Base-by-base conservation (phyloP, 2,888 invertebrate genomes). In the Rhingia campestris region DNA sequence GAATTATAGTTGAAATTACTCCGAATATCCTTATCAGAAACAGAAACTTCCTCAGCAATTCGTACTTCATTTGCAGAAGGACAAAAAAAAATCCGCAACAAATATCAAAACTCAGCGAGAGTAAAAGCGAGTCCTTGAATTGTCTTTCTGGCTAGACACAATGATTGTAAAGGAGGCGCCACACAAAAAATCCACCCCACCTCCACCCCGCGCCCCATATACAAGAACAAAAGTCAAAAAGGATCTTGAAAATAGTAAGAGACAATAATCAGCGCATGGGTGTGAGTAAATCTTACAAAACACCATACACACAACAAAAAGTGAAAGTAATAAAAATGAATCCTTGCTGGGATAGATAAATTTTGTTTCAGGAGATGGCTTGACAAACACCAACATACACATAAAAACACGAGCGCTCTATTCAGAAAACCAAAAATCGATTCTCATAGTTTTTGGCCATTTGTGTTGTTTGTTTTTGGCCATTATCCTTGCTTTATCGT, bases 401-500 rank as follows among this genome's bases (percentile, higher is more conserved):
- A 39, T 10, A 49, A 7, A 14, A 41, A 33, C 10, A 39, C 41
- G 10, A 14, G 5, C 4, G 49, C n/a, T 12, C 30, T 59, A 58
- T 51, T 53, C 51, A 33, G 45, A 61, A 22, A 47, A 61, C 49
- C 30, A 63, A 74, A 82, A 84, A 84, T 84, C 82, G 82, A 84
- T 84, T 79, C 37, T 33, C 56, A 84, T 79, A 84, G 82, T 81
- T 81, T 69, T 64, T 58, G 59, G 53, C 54, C 66, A 61, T 67
- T 81, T 72, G 76, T 69, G 53, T 82, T 79, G 79, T 79, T 79
- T 84, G 82, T 84, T 84, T 84, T 80, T 80, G 82, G 82, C 79
- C 79, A 84, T 84, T 84, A 84, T 84, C 79, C 82, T 84, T 73
- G 79, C 69, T 84, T 84, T 84, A 79, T 84, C 51, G 74, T 74